Conservation (phyloP, 2,113 vertebrate species). For the Nannobrachium achirus region DNA sequence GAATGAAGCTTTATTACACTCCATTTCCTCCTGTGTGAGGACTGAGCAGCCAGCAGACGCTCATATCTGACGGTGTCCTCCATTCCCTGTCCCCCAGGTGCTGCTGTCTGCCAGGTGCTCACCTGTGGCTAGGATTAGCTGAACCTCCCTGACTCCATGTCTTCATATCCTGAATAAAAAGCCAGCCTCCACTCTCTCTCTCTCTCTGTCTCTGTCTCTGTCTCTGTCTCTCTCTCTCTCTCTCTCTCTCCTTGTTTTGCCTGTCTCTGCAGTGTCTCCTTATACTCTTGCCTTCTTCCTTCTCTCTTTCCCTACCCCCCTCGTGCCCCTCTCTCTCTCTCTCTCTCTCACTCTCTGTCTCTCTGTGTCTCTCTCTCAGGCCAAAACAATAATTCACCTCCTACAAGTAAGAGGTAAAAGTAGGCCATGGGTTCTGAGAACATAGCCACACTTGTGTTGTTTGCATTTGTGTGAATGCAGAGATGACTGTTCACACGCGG, state of each 20-base stretch:
- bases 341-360: conserved; percentile 12
- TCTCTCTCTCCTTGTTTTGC: background rate
- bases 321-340: no score
- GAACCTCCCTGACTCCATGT: background rate
- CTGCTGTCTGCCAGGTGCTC: background rate
- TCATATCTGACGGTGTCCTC: background rate
- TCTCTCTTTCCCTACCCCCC: conserved; percentile 8
- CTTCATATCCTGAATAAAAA: no score
- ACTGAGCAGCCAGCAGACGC: no score
- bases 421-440: conserved; percentile 40
- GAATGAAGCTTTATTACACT: no score
- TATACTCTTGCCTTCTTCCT: background rate
- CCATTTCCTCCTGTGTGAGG: background rate
- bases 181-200: background rate
- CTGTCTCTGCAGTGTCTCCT: background rate
- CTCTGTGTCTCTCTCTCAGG: conserved; percentile 8
- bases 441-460: background rate
- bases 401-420: conserved; percentile 32
- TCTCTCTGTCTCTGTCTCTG: background rate
- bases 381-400: conserved; percentile 49
- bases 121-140: conserved; percentile 2
- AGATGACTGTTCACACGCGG: conserved; percentile 17
- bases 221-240: background rate
- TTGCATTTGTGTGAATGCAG: conserved; percentile 13
- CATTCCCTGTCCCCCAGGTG: background rate